These are phyloP conservation scores for Mesochorus sp. DNA, from an alignment of 2,888 invertebrate genomes.

Conservation along the genomic window DNA sequence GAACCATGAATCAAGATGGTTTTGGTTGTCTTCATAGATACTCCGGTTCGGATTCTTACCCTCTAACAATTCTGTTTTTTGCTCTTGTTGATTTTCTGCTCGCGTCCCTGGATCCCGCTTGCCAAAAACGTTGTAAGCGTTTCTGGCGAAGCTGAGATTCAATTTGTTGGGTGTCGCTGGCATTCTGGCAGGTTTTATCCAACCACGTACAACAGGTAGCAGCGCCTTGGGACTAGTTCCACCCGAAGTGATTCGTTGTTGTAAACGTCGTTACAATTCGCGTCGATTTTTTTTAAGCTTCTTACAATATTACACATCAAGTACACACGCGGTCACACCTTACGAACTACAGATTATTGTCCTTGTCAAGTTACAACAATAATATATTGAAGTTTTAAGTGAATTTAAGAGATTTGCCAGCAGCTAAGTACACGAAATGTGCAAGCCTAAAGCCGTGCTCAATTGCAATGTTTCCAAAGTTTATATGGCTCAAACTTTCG, in stretches of 20 bases:
- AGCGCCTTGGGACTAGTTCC: too few species aligned
- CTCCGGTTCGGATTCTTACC: conserved; percentile 80
- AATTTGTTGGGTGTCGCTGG: conserved; percentile 81
- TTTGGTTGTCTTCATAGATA: too few species aligned
- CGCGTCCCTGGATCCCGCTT: conserved; percentile 71
- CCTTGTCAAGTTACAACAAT: conserved; percentile 44
- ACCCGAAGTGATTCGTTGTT: neutral
- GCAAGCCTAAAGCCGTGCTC: too few species aligned
- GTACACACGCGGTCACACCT: conserved; percentile 62
- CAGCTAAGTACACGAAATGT: neutral
- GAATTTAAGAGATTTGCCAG: neutral
- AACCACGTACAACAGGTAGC: too few species aligned
- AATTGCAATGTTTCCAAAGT: too few species aligned
- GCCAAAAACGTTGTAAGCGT: conserved; percentile 81
- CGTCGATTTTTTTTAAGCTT: neutral
- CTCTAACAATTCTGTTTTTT: conserved; percentile 81
- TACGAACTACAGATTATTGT: conserved; percentile 69
- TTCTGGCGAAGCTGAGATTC: conserved; percentile 81
- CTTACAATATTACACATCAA: conserved; percentile 40
- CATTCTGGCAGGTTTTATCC: conserved; percentile 70
- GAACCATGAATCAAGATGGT: too few species aligned
- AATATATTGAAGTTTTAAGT: neutral
- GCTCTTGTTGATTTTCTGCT: conserved; percentile 78
- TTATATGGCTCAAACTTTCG: neutral
- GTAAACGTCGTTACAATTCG: neutral